Base-by-base conservation (phyloP, 2,113 vertebrate species). In the Microtus montanus region DNA sequence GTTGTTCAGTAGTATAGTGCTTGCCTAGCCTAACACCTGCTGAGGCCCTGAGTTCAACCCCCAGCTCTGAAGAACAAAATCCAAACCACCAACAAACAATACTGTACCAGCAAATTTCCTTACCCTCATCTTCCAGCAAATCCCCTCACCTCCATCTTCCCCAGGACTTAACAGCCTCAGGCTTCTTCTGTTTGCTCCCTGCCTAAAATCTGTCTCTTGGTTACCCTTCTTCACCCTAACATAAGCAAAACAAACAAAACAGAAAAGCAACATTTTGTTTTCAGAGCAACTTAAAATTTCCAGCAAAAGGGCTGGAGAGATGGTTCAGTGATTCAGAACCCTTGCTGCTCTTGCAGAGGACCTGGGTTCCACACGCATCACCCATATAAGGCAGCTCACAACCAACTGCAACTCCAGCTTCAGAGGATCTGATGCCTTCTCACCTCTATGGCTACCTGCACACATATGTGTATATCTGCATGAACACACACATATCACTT, bases 311-410 rank as follows among this genome's bases (percentile, higher is more conserved):
- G 13, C n/a, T 3, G 35, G 6, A 38, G 79, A 61, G 54, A 38
- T 8, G 54, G 54, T 54, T 61, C 54, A 44, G n/a, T 1, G 2
- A 15, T 63, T 64, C 8, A 10, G 82, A 28, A n/a, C n/a, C 6
- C 54, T 63, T 83, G n/a, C 24, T 26, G 35, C 54, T 41, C 24
- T 41, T 41, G n/a, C 54, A 63, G 80, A 63, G 22, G 54, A 28
- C n/a, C 80, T 12, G 4, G 35, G 15, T 33, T 20, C 10, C 0
- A 3, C 19, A 4, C 0, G 4, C 58, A 64, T 38, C 3, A 64
- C 38, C 28, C 82, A 61, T 7, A 38, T 61, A 49, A 61, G 52
- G 54, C 79, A 61, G 20, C 22, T 82, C 24, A 38, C 54, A 61
- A 15, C 12, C 10, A n/a, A 5, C 7, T 41, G 20, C n/a, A 83